Conservation (phyloP, 1,140 invertebrate species). For the Lutraria rhynchaena region DNA sequence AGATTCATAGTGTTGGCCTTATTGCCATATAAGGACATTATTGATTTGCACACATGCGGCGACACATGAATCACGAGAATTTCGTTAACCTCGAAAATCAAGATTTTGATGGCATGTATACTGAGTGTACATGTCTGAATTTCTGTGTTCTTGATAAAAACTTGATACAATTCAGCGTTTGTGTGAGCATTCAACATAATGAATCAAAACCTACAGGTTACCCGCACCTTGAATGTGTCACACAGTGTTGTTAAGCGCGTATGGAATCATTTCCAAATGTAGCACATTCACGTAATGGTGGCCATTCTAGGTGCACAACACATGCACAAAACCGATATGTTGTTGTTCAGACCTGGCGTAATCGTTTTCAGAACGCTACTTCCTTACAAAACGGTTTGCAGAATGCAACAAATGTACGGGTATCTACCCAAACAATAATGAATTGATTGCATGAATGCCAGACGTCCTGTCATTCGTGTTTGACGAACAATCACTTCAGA, state of each 20-base stretch:
- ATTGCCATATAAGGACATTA: too few species aligned
- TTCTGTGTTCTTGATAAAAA: constrained; percentile 5
- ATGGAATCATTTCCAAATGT: constrained; percentile 20
- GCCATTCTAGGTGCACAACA: neutral
- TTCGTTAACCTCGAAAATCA: too few species aligned
- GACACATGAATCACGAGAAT: too few species aligned
- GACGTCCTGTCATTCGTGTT: too few species aligned
- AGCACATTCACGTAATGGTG: constrained; percentile 11
- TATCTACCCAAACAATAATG: constrained; percentile 13
- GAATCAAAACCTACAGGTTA: constrained; percentile 18
- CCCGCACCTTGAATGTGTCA: neutral
- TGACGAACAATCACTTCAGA: neutral
- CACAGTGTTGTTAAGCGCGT: neutral
- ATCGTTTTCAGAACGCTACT: neutral
- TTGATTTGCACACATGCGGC: too few species aligned
- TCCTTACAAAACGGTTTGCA: neutral
- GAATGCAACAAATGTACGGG: neutral
- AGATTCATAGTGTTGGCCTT: too few species aligned
- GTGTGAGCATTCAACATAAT: constrained; percentile 21
- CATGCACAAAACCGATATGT: neutral
- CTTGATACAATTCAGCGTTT: constrained; percentile 17
- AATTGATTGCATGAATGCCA: too few species aligned
- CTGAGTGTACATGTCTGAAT: constrained; percentile 10
- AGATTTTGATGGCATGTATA: constrained; percentile 2
- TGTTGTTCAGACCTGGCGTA: neutral